These are phyloP conservation scores for Silvanus unidentatus DNA, from an alignment of 2,888 invertebrate genomes.

Conservation along the genomic window DNA sequence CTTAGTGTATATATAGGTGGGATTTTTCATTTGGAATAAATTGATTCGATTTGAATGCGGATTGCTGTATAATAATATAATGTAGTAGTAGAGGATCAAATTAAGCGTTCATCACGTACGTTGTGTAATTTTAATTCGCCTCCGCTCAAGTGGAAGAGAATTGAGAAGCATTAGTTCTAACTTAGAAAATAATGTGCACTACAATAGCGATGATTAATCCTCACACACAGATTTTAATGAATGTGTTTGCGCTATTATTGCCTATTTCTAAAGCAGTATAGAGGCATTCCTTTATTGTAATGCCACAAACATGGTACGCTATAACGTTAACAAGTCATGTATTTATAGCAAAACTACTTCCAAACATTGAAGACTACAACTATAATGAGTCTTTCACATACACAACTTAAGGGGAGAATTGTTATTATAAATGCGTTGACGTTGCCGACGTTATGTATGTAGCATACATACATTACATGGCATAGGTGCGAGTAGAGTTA, in stretches of 20 bases:
- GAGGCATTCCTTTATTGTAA: too few species aligned
- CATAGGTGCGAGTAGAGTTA: too few species aligned
- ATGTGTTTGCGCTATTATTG: conserved; percentile 16
- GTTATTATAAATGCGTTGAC: too few species aligned
- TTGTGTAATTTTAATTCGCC: conserved; percentile 3
- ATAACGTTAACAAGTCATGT: too few species aligned
- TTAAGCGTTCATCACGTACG: conserved; percentile 1
- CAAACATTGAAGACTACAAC: too few species aligned
- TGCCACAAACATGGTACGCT: too few species aligned
- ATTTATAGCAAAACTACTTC: too few species aligned
- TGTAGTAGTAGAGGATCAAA: too few species aligned
- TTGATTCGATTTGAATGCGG: conserved; percentile 5
- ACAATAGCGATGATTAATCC: conserved; percentile 21
- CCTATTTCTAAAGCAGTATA: conserved; percentile 9
- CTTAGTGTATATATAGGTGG: background rate
- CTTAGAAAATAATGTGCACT: conserved; percentile 12
- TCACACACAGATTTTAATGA: conserved; percentile 19
- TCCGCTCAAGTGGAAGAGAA: conserved; percentile 1
- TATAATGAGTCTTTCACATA: too few species aligned
- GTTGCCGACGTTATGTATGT: too few species aligned
- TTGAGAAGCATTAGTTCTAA: conserved; percentile 3
- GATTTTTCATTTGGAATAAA: conserved; percentile 1
- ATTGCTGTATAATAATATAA: background rate
- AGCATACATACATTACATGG: too few species aligned
- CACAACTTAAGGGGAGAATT: too few species aligned